Base-by-base conservation (phyloP, 2,888 invertebrate species). In the Pollenia labialis region DNA sequence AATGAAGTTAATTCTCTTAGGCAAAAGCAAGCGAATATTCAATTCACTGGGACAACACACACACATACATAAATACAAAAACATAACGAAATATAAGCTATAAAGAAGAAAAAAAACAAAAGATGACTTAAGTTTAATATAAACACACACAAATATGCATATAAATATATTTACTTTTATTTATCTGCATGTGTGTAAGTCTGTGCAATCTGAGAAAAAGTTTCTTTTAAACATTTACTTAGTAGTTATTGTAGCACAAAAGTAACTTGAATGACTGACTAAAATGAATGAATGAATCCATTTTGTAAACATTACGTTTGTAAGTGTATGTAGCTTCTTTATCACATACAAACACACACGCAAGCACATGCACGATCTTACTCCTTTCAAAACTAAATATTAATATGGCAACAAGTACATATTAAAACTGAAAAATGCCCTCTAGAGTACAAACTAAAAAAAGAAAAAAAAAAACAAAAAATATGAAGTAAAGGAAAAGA, bases 331-430 rank as follows among this genome's bases (percentile, higher is more conserved):
- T 58, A 44, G 14, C 44, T 48, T 50, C 32, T 50, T 44, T 14
- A 32, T 16, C n/a, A 16, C 60, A 44, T 14, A 68, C 32, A 56
- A 10, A 58, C n/a, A 23, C 7, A 64, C 48, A 54, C 11, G 46
- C 23, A 62, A 1, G 12, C 2, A 18, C 40, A 16, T 4, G 0
- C n/a, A 42, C 18, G 46, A 16, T 14, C 3, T 74, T 48, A 40
- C 42, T 18, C 48, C 46, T 66, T n/a, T 64, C 42, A 54, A 46
- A 46, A 32, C 23, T 9, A 2, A 58, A 50, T 69, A 18, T 77
- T 50, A 64, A 76, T 72, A 66, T 60, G 64, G 85, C 85, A 81
- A 85, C 81, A 81, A 85, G 85, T 81, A 6, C 32, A 32, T 32
- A 72, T 54, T 46, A 66, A 72, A 84, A 79, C 50, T 76, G 40